Base-by-base conservation (phyloP, 2,113 vertebrate species). In the Urocitellus parryii region DNA sequence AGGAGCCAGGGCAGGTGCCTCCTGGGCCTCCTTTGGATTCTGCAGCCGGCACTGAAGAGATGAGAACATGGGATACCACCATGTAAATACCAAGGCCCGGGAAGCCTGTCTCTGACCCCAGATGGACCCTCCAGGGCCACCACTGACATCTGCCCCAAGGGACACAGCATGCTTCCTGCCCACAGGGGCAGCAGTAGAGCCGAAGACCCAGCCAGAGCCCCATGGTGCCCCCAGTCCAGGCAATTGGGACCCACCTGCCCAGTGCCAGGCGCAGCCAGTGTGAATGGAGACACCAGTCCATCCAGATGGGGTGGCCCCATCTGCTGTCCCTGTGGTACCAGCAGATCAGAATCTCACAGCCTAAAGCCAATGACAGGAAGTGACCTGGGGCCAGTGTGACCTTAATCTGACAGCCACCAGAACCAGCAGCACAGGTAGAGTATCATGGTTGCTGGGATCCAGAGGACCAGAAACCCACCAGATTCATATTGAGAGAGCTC, bases 171-270 rank as follows among this genome's bases (percentile, higher is more conserved):
- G 24, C 29, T 17, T 20, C 63, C 20, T 4, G 8, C 8, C 0
- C 17, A 0, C 2, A 4, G n/a, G 34, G 6, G 34, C 29, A 1
- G 2, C 2, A 0, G 10, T n/a, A 78, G 27, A 9, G 27, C 56
- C 39, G 8, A 45, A 16, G 65, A 58, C 20, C 25, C 39, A 81
- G 25, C 4, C 42, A 25, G 73, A 53, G 25, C 9, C 12, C 29
- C 11, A 2, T 4, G 12, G 5, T 9, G 1, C 4, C 14, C 63
- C 17, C 10, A 9, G 34, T 0, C 25, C 70, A 11, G 6, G 61
- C 7, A 27, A 11, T 0, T 8, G 17, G 9, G 8, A 34, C 4
- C 18, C 22, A 29, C 12, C 34, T 37, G 29, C 2, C 34, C 27
- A 22, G 45, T 24, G 18, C 17, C 32, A 2, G 48, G 65, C 3